Conservation (phyloP, 2,797 vertebrate genomes). For the Simalia tracyae region DNA sequence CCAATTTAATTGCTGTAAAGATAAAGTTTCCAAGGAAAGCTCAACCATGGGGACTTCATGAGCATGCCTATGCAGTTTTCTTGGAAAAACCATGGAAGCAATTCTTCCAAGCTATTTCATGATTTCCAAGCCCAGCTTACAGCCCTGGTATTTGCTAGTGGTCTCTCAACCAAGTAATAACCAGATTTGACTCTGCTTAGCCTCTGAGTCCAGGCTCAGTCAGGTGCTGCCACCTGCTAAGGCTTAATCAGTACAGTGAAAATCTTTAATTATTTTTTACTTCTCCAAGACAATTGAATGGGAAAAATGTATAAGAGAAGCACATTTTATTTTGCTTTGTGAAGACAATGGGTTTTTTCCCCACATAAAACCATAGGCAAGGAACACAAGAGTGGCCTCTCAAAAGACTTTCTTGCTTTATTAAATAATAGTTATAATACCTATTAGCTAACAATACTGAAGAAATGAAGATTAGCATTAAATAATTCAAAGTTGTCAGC, state of each 20-base stretch:
- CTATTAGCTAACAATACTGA: not conserved
- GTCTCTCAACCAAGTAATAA: not conserved
- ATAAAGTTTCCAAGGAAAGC: not conserved
- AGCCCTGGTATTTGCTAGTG: not conserved
- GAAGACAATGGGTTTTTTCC: not conserved
- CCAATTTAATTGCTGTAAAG: not conserved
- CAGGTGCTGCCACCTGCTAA: not conserved
- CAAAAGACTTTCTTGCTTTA: not conserved
- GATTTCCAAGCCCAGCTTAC: not conserved
- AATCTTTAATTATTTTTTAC: not conserved
- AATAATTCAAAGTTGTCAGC: conserved; percentile 23
- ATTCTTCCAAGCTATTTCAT: not conserved
- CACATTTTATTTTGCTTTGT: not conserved
- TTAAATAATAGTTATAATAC: not conserved
- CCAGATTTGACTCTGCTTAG: not conserved
- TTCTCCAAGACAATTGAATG: not conserved
- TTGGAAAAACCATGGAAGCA: not conserved
- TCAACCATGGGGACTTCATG: not conserved
- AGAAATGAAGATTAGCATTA: not conserved
- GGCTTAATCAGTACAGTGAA: not conserved
- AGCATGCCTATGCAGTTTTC: not conserved
- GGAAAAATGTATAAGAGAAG: not conserved
- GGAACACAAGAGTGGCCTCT: not conserved
- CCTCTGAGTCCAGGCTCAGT: not conserved
- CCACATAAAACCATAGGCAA: not conserved